Conservation (phyloP, 1,140 invertebrate genomes). For the Brachionus calyciflorus region DNA sequence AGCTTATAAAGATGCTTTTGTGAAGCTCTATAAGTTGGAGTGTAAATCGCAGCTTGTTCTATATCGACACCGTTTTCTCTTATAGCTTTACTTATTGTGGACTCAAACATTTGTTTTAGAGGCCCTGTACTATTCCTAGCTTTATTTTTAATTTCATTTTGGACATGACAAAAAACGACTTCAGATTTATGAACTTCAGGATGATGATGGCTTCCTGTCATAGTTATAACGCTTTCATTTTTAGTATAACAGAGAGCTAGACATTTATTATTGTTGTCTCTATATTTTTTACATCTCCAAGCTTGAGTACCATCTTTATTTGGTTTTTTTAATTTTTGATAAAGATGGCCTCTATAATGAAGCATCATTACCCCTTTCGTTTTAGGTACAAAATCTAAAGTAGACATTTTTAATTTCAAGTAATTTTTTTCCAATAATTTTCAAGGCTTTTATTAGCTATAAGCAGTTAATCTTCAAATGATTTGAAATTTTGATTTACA, state of each 20-base stretch:
- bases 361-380: not conserved
- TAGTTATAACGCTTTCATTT: not conserved
- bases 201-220: not conserved
- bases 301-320: not conserved
- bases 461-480: no score
- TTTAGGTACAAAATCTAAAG: not conserved
- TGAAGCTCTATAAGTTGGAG: no score
- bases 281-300: not conserved
- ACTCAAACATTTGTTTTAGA: no score
- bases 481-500: no score
- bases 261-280: not conserved
- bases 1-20: no score
- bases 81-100: not conserved
- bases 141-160: slow-evolving; percentile 22
- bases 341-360: not conserved
- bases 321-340: not conserved
- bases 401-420: no score
- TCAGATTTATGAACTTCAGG: not conserved
- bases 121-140: not conserved
- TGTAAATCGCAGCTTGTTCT: not conserved
- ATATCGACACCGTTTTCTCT: not conserved
- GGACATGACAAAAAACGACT: slow-evolving; percentile 3
- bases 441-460: no score
- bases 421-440: no score
- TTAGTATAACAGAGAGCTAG: not conserved